These are phyloP conservation scores for Saguinus imperator DNA, from an alignment of 2,113 vertebrate species.

Conservation along the genomic window DNA sequence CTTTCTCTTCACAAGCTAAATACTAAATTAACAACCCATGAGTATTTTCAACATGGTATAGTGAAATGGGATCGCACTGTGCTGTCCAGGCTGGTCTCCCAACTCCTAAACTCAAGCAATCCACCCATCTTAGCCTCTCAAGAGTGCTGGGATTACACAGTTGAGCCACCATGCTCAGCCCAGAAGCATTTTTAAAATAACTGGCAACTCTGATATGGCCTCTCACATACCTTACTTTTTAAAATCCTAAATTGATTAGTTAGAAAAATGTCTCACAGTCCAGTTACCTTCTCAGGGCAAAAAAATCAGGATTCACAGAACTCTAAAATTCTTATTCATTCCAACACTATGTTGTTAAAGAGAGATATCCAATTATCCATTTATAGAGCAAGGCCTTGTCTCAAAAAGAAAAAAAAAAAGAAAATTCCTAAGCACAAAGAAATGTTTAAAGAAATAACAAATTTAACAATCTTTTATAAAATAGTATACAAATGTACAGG, in stretches of 20 bases:
- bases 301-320: background rate
- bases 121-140: background rate
- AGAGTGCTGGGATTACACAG: background rate
- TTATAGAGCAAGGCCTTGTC: background rate
- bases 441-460: background rate
- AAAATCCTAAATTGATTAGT: constrained; percentile 28
- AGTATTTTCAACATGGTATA: background rate
- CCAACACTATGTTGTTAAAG: background rate
- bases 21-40: background rate
- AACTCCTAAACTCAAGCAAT: background rate
- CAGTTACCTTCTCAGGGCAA: constrained; percentile 23
- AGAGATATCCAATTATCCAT: background rate
- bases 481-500: constrained; percentile 5
- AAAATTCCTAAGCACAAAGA: constrained; percentile 22
- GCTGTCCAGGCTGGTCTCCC: background rate
- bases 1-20: constrained; percentile 52
- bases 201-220: background rate
- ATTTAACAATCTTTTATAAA: constrained; percentile 17
- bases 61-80: background rate
- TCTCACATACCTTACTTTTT: constrained; percentile 13
- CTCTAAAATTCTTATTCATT: constrained; percentile 32
- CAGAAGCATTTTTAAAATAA: constrained; percentile 38
- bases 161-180: no score
- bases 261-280: background rate
- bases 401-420: constrained; percentile 40